Evolutionary conservation across 2,797 vertebrate species (phyloP), one percentile per base, ranked within the genome.

Genomic region (Acrossocheilus fasciatus): DNA sequence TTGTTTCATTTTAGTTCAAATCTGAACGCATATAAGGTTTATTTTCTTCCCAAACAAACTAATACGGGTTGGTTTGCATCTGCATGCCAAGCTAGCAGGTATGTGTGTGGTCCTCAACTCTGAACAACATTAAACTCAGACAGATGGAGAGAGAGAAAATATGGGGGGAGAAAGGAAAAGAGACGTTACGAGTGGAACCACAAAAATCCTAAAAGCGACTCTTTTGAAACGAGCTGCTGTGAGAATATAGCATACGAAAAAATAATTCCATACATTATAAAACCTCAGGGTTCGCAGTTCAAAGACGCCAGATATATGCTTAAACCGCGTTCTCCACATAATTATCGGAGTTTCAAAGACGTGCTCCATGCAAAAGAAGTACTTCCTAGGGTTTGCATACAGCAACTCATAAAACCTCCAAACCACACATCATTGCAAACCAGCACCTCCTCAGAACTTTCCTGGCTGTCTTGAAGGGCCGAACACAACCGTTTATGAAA

Each of bases 1-100:
- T 41, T 8, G 26, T 86, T 87, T 88, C 81, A 70, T 81, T 43
- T 70, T 59, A 54, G 36, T 70, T 57, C 50, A 45, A 54, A 82
- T 85, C 47, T 66, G 36, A 88, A 84, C 11, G 57, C 59, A 26
- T 43, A 43, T 36, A 54, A 2, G 68, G 77, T 85, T 91, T 86
- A 83, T 89, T 90, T 90, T 89, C 68, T 88, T 82, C 88, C 85
- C 83, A 89, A 91, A 90, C 85, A 91, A 91, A 90, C 88, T 78
- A 84, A 89, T 78, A 87, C 14, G 62, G 88, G 82, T 87, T 68
- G 87, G 85, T 82, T 82, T 82, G 87, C 30, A 30, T 85, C 70
- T 36, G 68, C 59, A 86, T 86, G 87, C 87, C 86, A 87, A 81
- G 76, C 81, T 39, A 78, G 83, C 72, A 80, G 85, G 85, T 87